Conservation (phyloP, 2,797 vertebrate genomes). For the Philypnodon macrostomus region DNA sequence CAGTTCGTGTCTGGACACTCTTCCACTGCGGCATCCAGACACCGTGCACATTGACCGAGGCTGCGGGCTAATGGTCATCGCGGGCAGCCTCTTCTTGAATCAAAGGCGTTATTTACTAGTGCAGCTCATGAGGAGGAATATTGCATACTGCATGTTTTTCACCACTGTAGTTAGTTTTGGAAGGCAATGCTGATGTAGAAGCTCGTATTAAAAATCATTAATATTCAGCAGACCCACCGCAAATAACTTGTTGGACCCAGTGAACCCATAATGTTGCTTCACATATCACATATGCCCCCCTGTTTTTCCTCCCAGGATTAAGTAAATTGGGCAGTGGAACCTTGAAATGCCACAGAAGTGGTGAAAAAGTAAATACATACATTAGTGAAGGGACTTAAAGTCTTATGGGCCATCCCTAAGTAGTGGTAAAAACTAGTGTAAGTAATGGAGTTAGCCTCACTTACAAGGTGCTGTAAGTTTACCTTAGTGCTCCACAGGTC, state of each 20-base stretch:
- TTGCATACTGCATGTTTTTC: constrained; percentile 67
- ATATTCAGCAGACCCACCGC: constrained; percentile 77
- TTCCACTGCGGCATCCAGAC: constrained; percentile 53
- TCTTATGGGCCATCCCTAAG: constrained; percentile 29
- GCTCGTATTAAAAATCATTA: constrained; percentile 77
- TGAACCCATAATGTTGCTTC: constrained; percentile 53
- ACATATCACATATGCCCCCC: constrained; percentile 7
- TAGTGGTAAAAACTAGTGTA: constrained; percentile 3
- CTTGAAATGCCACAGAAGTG: constrained; percentile 48
- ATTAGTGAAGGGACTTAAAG: constrained; percentile 23
- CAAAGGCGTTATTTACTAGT: constrained; percentile 71
- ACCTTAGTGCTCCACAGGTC: background rate
- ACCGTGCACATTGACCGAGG: constrained; percentile 72
- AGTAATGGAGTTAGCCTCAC: background rate
- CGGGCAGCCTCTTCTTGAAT: constrained; percentile 60
- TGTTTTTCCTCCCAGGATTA: constrained; percentile 35
- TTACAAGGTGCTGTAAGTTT: constrained; percentile 9
- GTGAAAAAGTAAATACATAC: constrained; percentile 54
- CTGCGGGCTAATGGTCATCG: constrained; percentile 61
- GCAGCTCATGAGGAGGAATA: constrained; percentile 33
- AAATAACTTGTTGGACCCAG: constrained; percentile 65
- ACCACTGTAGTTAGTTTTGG: constrained; percentile 72
- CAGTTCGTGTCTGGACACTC: constrained; percentile 46
- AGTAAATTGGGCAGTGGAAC: constrained; percentile 35
- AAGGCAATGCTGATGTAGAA: constrained; percentile 62